These are phyloP conservation scores for Drosophila micromelanica DNA, from an alignment of 1,140 invertebrate species.

Conservation along the genomic window DNA sequence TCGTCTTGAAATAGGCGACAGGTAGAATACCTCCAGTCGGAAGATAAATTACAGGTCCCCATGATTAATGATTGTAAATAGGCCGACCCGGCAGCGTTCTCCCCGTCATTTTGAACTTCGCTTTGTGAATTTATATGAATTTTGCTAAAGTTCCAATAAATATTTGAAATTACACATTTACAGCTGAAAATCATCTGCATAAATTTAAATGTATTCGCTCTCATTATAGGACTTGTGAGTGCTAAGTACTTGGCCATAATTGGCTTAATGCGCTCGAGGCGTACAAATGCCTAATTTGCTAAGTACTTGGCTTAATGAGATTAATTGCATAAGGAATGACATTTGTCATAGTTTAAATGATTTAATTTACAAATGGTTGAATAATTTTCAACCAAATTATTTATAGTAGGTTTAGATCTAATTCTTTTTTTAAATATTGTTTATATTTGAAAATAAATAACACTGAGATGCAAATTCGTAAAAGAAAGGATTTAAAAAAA, in stretches of 20 bases:
- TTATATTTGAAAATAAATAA: too few species aligned
- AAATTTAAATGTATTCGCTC: background rate
- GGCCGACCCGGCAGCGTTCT: constrained; percentile 25
- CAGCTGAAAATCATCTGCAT: constrained; percentile 19
- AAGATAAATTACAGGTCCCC: constrained; percentile 78
- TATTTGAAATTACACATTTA: constrained; percentile 22
- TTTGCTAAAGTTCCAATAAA: constrained; percentile 23
- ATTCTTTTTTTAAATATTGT: too few species aligned
- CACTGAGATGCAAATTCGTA: too few species aligned
- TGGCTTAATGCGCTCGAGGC: background rate
- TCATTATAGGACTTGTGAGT: background rate
- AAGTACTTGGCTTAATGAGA: too few species aligned
- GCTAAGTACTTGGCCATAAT: background rate
- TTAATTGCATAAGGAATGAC: too few species aligned
- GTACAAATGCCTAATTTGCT: background rate
- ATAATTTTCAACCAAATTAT: too few species aligned
- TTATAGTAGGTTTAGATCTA: too few species aligned
- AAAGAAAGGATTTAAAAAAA: too few species aligned
- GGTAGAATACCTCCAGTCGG: constrained; percentile 25
- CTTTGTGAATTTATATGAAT: constrained; percentile 22
- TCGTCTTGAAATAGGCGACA: constrained; percentile 19
- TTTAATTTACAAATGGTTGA: too few species aligned
- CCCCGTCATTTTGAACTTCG: constrained; percentile 50
- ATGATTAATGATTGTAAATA: constrained; percentile 79
- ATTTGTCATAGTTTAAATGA: too few species aligned